Conservation (phyloP, 2,113 vertebrate species). For the Cisticola juncidis region DNA sequence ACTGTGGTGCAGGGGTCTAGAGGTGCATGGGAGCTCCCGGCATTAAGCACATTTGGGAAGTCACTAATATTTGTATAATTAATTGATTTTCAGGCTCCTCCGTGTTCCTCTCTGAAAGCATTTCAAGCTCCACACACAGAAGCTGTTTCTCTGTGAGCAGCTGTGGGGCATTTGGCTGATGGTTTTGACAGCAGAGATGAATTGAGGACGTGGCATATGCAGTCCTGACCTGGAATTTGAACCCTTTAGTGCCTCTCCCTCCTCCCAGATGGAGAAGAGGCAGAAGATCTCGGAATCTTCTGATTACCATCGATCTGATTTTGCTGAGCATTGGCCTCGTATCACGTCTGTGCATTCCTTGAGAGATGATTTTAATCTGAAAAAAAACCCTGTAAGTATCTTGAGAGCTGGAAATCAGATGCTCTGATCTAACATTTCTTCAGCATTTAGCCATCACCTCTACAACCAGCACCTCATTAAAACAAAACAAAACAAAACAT, state of each 20-base stretch:
- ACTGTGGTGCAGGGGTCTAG: neutral
- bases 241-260: neutral
- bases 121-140: neutral
- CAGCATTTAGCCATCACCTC: neutral
- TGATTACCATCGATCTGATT: neutral
- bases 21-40: fast-evolving
- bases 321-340: neutral
- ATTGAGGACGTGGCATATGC: fast-evolving
- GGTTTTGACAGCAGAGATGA: neutral
- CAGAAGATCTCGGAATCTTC: neutral
- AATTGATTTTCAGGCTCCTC: constrained; percentile 6
- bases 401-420: neutral
- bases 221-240: neutral
- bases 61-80: neutral
- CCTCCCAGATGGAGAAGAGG: neutral
- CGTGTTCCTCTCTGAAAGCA: neutral
- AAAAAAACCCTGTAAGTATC: neutral
- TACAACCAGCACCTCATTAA: neutral
- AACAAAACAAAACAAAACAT: neutral
- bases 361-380: neutral
- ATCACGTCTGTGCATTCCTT: neutral
- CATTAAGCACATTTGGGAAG: neutral
- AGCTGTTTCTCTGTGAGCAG: neutral
- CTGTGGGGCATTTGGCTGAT: neutral
- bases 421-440: neutral